Base-by-base conservation (phyloP, 2,888 invertebrate species). In the Anorthoa munda region DNA sequence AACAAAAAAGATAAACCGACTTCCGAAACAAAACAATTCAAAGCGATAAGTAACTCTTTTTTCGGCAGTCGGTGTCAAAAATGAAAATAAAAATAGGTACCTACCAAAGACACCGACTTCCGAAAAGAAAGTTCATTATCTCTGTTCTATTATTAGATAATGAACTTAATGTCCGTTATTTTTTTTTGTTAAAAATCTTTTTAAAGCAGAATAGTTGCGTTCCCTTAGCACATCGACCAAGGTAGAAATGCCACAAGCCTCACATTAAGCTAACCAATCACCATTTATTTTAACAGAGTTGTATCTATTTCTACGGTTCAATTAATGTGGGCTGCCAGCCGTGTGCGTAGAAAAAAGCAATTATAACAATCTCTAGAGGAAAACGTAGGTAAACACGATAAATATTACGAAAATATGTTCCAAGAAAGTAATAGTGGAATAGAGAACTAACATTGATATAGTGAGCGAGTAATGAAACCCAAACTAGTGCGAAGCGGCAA, bases 351-450 rank as follows among this genome's bases (percentile, higher is more conserved):
- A 31, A 74, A 72, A 80, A 81, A 60, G 66, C 59, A 74, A 84
- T 82, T 71, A 84, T 39, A 69, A 77, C 13, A 39, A 69, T 84
- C 82, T 81, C 82, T 68, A 66, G 82, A 72, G 82, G 56, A 26
- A 77, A 50, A 23, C 53, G 15, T 55, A 73, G 17, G 26, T 66
- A 69, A 75, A 76, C 50, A 61, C 45, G 50, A 70, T 66, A 67
- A 55, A 67, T 60, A 72, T 76, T 66, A 67, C 51, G 51, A 72
- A 68, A 76, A 74, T 77, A 74, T 68, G 21, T 66, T 67, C 51
- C 23, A 45, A 39, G 60, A 53, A 69, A 66, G n/a, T 71, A n/a
- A n/a, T n/a, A 68, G 60, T 63, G 21, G 12, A 66, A 66, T 55
- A 64, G 58, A 66, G 23, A 72, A 80, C 51, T 71, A 71, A 68